Conservation (phyloP, 2,888 invertebrate genomes). For the Norana najaformis region DNA sequence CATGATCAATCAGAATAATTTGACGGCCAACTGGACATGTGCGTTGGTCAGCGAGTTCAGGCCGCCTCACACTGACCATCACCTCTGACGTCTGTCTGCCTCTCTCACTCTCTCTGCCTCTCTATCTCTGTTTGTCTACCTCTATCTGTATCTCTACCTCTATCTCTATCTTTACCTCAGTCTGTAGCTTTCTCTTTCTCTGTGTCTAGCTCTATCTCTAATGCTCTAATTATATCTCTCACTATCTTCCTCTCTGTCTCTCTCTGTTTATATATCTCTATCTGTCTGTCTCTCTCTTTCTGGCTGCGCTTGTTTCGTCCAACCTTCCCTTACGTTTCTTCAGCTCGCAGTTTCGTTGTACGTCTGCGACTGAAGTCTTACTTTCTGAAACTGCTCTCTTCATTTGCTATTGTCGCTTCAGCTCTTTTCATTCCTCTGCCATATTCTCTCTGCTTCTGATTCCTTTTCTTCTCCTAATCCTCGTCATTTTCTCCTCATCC, state of each 20-base stretch:
- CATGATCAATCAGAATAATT: neutral
- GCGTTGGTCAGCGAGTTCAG: neutral
- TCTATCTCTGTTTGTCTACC: neutral
- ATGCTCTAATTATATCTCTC: neutral
- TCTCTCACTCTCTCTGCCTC: neutral
- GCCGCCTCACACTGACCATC: neutral
- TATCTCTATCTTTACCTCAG: neutral
- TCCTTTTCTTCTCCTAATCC: neutral
- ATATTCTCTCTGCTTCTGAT: neutral
- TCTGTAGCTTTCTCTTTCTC: neutral
- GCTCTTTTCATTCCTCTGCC: no score
- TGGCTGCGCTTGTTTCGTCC: neutral
- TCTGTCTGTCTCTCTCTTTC: neutral
- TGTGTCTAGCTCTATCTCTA: neutral
- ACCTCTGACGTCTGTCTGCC: neutral
- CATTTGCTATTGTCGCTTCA: no score
- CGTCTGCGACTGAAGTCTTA: neutral
- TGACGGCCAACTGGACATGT: neutral
- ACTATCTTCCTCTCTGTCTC: neutral
- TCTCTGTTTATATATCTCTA: neutral
- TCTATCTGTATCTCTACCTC: neutral
- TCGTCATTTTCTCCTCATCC: neutral
- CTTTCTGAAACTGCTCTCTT: no score
- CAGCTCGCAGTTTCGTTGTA: neutral
- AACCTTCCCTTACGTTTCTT: no score